Percentiles rank a stretch among this genome's conserved stretches.
Evolutionary conservation across 2,113 vertebrate genomes (phyloP).

Genomic region (Theristicus caerulescens): DNA sequence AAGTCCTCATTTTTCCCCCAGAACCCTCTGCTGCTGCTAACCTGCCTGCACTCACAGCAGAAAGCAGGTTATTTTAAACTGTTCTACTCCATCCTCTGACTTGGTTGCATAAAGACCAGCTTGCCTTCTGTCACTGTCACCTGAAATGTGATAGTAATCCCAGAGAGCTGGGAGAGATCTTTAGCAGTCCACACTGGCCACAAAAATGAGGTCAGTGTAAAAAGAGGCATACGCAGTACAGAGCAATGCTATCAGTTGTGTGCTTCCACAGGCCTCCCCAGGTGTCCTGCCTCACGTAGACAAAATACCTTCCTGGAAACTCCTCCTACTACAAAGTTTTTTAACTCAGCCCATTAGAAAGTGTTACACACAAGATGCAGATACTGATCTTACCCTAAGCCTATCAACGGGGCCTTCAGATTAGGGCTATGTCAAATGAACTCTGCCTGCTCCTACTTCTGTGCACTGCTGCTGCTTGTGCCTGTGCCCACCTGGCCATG

Average conservation of each 20-base stretch:
- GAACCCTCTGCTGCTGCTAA: neutral
- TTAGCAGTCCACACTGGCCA: neutral
- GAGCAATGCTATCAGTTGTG: neutral
- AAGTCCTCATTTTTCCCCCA: neutral
- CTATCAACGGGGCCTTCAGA: no score
- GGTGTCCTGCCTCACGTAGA: neutral
- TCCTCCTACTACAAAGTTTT: fast-evolving
- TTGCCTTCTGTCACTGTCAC: neutral
- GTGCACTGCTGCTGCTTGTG: neutral
- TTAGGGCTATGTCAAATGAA: neutral
- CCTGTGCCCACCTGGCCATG: neutral
- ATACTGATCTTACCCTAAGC: no score
- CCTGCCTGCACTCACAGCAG: neutral
- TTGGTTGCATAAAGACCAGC: neutral
- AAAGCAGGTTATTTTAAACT: neutral
- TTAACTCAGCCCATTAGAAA: neutral
- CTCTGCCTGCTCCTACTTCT: neutral
- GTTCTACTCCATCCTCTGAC: neutral
- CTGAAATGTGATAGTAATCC: neutral
- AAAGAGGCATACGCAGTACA: neutral
- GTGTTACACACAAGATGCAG: neutral
- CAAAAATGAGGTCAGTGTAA: neutral
- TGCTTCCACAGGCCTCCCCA: neutral
- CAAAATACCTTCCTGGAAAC: neutral
- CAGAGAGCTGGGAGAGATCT: neutral